A percentile compares a stretch with the other conserved stretches of the same genome.
phyloP scores from a whole-genome alignment of 2,797 vertebrate genomes.

The Psittacula echo region DNA sequence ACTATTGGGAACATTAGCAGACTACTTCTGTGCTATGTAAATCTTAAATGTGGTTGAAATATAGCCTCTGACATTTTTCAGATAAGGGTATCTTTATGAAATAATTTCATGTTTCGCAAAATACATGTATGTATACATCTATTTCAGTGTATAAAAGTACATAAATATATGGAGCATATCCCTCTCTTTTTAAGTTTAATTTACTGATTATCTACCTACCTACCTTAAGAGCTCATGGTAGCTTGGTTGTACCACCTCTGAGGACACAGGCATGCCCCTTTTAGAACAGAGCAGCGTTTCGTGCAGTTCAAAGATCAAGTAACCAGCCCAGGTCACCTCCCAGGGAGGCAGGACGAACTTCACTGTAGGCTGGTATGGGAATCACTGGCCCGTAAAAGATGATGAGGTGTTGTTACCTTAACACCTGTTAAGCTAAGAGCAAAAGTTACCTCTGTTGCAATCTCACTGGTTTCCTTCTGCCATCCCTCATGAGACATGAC shows the following conservation, averaged over 20 bases:
- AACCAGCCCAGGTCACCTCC: background rate
- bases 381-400: background rate
- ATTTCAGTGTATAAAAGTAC: background rate
- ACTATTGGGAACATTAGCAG: background rate
- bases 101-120: background rate
- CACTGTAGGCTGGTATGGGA: background rate
- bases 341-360: background rate
- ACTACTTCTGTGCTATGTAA: background rate
- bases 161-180: background rate
- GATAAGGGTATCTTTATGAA: background rate
- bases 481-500: background rate
- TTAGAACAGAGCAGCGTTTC: accelerated
- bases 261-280: background rate
- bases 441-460: background rate
- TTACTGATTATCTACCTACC: background rate
- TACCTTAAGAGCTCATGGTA: background rate
- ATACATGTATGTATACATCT: background rate
- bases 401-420: background rate
- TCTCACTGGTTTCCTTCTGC: background rate
- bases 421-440: background rate
- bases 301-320: background rate
- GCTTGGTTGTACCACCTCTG: background rate
- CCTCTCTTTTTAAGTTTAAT: background rate
- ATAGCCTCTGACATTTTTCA: background rate
- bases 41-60: background rate